Evolutionary conservation across 1,140 invertebrate species (phyloP), one percentile per base, ranked within the genome.

Genomic region (Hermetia illucens): DNA sequence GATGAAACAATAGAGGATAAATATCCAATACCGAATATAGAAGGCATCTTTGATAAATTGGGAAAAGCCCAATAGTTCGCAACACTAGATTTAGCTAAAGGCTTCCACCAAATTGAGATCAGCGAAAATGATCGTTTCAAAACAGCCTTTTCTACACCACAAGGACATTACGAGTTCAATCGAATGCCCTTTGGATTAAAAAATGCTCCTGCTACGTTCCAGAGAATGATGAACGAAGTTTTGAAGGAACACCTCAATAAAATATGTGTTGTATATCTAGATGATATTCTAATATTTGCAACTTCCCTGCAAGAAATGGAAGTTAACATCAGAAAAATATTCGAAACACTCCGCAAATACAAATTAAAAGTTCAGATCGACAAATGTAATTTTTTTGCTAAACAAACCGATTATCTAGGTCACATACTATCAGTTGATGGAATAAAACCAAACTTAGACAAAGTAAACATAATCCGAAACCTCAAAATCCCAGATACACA

Each of bases 1-100:
- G 41, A 56, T 12, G 39, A 44, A 18, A 58, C 49, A 2, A 43
- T 55, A 4, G 40, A 37, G 6, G 51, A 60, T 18, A 36, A 21
- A n/a, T 70, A 58, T 48, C 70, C 68, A 2, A 38, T 74, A 4
- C 70, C 69, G 2, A 51, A 54, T 29, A 68, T 72, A 12, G 54
- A 62, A 19, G 55, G 65, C 9, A 58, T 56, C 27, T 44, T 74
- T 17, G 54, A 65, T 41, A 46, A 48, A 31, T 37, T 71, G 31
- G 51, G 50, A 6, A 57, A 58, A 17, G 44, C 51, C 10, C 54
- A 55, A 22, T 66, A 60, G 44, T 70, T 71, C 45, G 55, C 59
- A 10, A 55, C 60, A 5, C 41, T 70, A 6, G 68, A 72, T 50
- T 41, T 70, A n/a, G 45, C 53, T 0, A 55, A 49, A 20, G 68